Base-by-base conservation (phyloP, 2,888 invertebrate genomes). In the Heteromurus nitidus region DNA sequence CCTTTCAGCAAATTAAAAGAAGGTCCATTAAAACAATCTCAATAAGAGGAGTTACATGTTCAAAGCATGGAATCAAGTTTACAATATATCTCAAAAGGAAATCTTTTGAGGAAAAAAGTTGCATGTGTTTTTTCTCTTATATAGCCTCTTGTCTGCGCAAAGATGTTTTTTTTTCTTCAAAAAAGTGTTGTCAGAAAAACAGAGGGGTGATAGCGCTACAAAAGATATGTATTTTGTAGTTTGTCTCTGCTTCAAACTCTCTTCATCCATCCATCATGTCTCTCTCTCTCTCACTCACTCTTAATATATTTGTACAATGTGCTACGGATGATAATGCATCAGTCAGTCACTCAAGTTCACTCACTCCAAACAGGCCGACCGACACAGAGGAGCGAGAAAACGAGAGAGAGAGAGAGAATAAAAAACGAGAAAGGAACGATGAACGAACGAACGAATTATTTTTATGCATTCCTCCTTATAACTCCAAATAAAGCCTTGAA, bases 301-400 rank as follows among this genome's bases (percentile, higher is more conserved):
- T n/a, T n/a, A n/a, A n/a, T n/a, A n/a, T n/a, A n/a, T n/a, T n/a
- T n/a, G n/a, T n/a, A n/a, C n/a, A n/a, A n/a, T n/a, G n/a, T n/a
- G n/a, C n/a, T n/a, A n/a, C n/a, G n/a, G n/a, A n/a, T n/a, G n/a
- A n/a, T n/a, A n/a, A n/a, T 60, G 16, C 69, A 53, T 53, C 69
- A 50, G 53, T 55, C 22, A 60, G 30, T 60, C 60, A 60, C 60
- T 60, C 60, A 60, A 60, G 60, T 60, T 60, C 60, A 60, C 60
- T 60, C 60, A 60, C 60, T 60, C 30, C 60, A 28, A 60, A 5
- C 5, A 7, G 7, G 50, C 18, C n/a, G n/a, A 50, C 18, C 50
- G 7, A 13, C 36, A 50, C 18, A 7, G 50, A 13, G 18, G 50
- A 50, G n/a, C n/a, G 50, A 18, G 50, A 11, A 55, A n/a, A 28